Evolutionary conservation across 2,113 vertebrate genomes (phyloP).

Genomic region (Amblyornis subalaris): DNA sequence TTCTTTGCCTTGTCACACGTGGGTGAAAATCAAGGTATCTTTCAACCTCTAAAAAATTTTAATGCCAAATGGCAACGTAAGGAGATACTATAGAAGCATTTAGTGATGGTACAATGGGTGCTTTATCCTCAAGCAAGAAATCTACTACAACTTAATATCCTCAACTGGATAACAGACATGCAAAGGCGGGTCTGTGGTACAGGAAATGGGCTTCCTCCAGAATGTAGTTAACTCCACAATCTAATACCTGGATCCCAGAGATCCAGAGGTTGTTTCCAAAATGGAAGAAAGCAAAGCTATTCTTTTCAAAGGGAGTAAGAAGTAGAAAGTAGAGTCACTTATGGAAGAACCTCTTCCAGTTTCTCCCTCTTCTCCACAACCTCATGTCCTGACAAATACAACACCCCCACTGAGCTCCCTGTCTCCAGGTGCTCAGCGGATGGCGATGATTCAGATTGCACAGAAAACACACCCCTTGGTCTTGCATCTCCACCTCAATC

Average conservation of each 20-base stretch:
- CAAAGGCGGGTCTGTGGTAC: neutral
- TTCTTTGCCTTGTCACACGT: neutral
- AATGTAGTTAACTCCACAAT: neutral
- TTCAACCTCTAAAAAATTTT: neutral
- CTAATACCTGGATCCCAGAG: neutral
- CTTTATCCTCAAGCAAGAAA: neutral
- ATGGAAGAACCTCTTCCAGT: neutral
- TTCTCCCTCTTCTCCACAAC: neutral
- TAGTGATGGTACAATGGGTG: rapidly evolving
- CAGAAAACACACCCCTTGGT: neutral
- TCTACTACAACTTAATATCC: neutral
- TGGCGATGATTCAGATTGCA: rapidly evolving
- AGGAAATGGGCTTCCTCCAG: neutral
- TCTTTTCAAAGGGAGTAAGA: neutral
- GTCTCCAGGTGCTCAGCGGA: rapidly evolving
- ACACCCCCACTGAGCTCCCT: rapidly evolving
- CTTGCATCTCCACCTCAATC: neutral
- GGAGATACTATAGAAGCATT: neutral
- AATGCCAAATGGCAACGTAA: neutral
- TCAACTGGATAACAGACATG: neutral
- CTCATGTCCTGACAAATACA: neutral
- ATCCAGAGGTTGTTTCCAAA: neutral
- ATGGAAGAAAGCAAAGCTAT: neutral
- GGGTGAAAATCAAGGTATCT: neutral
- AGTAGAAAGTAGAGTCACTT: neutral